Base-by-base conservation (phyloP, 2,797 vertebrate species). In the Brotula barbata region DNA sequence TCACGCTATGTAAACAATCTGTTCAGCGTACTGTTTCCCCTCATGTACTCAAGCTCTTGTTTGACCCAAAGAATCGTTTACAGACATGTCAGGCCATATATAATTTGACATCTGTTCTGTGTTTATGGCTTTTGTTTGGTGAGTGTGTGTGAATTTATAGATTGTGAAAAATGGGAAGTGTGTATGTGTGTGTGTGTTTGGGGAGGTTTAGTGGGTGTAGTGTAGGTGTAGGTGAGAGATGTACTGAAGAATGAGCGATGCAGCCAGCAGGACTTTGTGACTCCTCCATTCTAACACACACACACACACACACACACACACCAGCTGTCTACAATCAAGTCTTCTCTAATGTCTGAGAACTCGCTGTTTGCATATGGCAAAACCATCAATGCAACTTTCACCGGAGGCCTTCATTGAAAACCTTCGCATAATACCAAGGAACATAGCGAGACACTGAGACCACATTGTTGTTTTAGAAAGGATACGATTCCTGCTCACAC, bases 341-440 rank as follows among this genome's bases (percentile, higher is more conserved):
- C 31, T 11, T 3, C 13, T 39, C 37, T 39, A 68, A 58, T 49
- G 47, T 77, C 65, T 34, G 61, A 73, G 72, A 62, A 77, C 72
- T 78, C 74, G 46, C 45, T 51, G 64, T 65, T 67, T 48, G 80
- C 82, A 88, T 55, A 73, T 89, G 87, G 73, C 60, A 59, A 85
- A 86, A 41, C 52, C 64, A 87, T 90, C 80, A 55, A 16, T 41
- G 11, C 43, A 16, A 50, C 54, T 39, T 65, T 39, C 37, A 17
- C 63, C 57, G 36, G 73, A 66, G 73, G 67, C 64, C 58, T 64
- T 71, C 41, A 59, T 64, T 55, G 55, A 51, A 50, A 59, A 40
- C 36, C 4, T 22, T 65, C 63, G 65, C 69, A 64, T 71, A 82
- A 83, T 52, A 37, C 64, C 20, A 11, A 64, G 46, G 77, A 64